These are phyloP conservation scores for Serinus canaria DNA, from an alignment of 2,113 vertebrate genomes.

Conservation along the genomic window DNA sequence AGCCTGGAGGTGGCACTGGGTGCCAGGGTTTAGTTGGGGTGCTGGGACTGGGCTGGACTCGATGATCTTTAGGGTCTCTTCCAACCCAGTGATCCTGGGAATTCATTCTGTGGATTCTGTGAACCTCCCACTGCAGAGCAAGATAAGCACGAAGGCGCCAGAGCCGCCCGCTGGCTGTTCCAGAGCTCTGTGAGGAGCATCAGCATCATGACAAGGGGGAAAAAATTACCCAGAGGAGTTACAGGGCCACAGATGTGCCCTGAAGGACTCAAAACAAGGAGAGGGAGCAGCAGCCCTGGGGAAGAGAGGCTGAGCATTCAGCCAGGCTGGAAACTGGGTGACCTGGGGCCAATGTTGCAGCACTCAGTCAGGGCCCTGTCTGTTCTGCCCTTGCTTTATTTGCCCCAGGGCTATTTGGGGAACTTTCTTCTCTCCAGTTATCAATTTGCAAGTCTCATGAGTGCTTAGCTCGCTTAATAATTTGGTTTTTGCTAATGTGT, in stretches of 20 bases:
- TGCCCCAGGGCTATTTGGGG: not conserved
- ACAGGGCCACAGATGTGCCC: not conserved
- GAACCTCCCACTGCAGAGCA: not conserved
- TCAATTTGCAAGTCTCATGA: slow-evolving; percentile 57
- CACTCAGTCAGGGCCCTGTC: slow-evolving; percentile 2
- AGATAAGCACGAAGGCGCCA: not conserved
- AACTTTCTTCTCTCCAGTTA: slow-evolving; percentile 27
- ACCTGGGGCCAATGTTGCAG: slow-evolving; percentile 16
- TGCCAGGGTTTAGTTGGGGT: not conserved
- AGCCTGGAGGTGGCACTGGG: not conserved
- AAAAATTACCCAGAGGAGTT: not conserved
- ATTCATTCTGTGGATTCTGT: not conserved
- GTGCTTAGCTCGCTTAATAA: not conserved
- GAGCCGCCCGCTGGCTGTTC: not conserved
- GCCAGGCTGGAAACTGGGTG: not conserved
- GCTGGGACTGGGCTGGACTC: not conserved
- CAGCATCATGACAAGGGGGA: not conserved
- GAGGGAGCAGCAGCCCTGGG: not conserved
- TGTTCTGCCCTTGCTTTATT: slow-evolving; percentile 30
- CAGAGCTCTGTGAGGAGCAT: not conserved
- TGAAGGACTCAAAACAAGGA: not conserved
- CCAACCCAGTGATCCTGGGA: not conserved
- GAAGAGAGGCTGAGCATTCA: not conserved
- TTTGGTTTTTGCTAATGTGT: not conserved
- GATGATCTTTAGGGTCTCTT: not conserved